These are phyloP conservation scores for Thecocarcelia acutangulata DNA, from an alignment of 2,888 invertebrate genomes.

Conservation along the genomic window DNA sequence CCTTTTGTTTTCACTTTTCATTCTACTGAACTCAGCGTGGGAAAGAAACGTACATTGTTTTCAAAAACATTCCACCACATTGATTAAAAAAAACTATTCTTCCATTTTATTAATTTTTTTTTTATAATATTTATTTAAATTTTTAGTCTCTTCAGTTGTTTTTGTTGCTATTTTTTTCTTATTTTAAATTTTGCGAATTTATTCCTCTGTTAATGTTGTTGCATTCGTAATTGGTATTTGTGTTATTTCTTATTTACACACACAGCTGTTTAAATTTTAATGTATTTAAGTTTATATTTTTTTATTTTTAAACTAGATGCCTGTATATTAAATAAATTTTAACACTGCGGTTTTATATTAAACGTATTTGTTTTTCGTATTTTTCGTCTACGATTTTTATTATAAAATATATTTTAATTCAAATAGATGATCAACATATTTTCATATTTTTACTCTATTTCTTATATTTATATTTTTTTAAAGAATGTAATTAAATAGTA, in stretches of 20 bases:
- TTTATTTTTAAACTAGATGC: slow-evolving; percentile 61
- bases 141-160: slow-evolving; percentile 73
- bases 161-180: slow-evolving; percentile 54
- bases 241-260: slow-evolving; percentile 52
- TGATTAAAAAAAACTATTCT: slow-evolving; percentile 16
- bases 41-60: too few relatives aligned
- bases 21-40: too few relatives aligned
- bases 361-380: slow-evolving; percentile 24
- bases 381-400: slow-evolving; percentile 43
- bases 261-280: slow-evolving; percentile 40
- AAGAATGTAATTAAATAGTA: slow-evolving; percentile 47
- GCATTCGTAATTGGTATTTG: slow-evolving; percentile 52
- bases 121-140: slow-evolving; percentile 76
- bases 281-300: slow-evolving; percentile 34
- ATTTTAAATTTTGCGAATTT: slow-evolving; percentile 53
- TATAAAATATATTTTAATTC: slow-evolving; percentile 67
- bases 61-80: not conserved
- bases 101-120: slow-evolving; percentile 69
- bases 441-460: slow-evolving; percentile 36
- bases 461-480: slow-evolving; percentile 27
- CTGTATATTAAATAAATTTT: slow-evolving; percentile 52
- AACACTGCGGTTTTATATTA: slow-evolving; percentile 44
- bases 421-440: slow-evolving; percentile 67
- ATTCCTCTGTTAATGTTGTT: slow-evolving; percentile 60
- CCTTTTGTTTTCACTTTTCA: too few relatives aligned